These are phyloP conservation scores for Miopithecus talapoin DNA, from an alignment of 2,797 vertebrate genomes.

Conservation along the genomic window DNA sequence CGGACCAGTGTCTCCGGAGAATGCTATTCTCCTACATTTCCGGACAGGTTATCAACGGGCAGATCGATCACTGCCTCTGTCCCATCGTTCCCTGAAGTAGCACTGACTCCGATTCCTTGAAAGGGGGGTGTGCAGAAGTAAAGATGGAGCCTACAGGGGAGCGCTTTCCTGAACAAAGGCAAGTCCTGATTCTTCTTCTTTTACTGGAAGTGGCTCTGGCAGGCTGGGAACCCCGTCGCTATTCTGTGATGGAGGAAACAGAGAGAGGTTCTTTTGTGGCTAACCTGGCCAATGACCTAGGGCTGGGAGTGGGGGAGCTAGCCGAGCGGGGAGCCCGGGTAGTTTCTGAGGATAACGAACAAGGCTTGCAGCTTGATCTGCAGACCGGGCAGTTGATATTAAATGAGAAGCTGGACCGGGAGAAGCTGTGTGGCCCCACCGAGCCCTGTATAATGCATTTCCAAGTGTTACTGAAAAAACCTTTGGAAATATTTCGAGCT, in stretches of 20 bases:
- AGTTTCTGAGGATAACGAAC: conserved; percentile 76
- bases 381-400: conserved; percentile 76
- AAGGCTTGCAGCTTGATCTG: conserved; percentile 74
- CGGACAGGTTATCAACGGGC: neutral
- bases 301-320: conserved; percentile 75
- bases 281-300: conserved; percentile 80
- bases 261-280: conserved; percentile 78
- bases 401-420: conserved; percentile 81
- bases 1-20: neutral
- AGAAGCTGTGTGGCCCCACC: conserved; percentile 76
- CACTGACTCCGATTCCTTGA: neutral
- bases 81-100: neutral
- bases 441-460: conserved; percentile 76
- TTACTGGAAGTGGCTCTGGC: conserved; percentile 47
- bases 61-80: neutral
- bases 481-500: conserved; percentile 77
- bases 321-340: conserved; percentile 75
- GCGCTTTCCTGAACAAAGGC: conserved; percentile 68
- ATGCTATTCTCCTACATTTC: neutral
- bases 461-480: conserved; percentile 82
- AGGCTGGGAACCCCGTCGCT: conserved; percentile 68
- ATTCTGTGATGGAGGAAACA: conserved; percentile 81
- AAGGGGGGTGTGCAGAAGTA: neutral
- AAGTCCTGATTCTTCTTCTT: conserved; percentile 75
- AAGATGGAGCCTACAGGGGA: conserved; percentile 33